phyloP scores from a whole-genome alignment of 1,140 invertebrate genomes.

The Cydia amplana region DNA sequence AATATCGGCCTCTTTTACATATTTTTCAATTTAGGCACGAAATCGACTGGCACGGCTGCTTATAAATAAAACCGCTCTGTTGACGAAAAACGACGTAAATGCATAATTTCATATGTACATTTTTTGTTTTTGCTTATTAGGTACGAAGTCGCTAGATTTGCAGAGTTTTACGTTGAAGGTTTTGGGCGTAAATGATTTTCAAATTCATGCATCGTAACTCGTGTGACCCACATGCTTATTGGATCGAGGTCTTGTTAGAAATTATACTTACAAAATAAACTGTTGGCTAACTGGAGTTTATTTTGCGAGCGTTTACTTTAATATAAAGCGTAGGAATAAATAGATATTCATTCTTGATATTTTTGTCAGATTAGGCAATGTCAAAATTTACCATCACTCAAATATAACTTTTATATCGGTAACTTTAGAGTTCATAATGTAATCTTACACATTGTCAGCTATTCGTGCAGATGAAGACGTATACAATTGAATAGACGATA shows the following conservation, averaged over 20 bases:
- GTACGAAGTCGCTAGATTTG: slow-evolving; percentile 36
- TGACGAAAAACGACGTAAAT: background rate
- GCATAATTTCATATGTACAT: background rate
- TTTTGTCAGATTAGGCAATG: no score
- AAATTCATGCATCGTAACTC: background rate
- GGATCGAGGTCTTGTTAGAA: background rate
- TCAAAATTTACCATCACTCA: no score
- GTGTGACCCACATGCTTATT: background rate
- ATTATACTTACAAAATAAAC: background rate
- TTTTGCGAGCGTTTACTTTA: no score
- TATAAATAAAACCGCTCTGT: slow-evolving; percentile 40
- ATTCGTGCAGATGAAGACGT: background rate
- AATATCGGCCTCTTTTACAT: slow-evolving; percentile 63
- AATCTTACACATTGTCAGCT: background rate
- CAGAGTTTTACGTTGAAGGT: slow-evolving; percentile 37
- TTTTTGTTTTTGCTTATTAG: background rate
- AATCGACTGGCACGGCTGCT: slow-evolving; percentile 44
- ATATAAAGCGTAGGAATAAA: no score
- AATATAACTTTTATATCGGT: no score
- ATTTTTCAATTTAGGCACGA: slow-evolving; percentile 64
- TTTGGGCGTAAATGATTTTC: slow-evolving; percentile 15
- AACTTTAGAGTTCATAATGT: no score
- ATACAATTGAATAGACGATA: background rate
- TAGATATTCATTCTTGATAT: no score
- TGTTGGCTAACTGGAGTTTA: background rate